Base-by-base conservation (phyloP, 2,888 invertebrate species). In the Cephus runcator region DNA sequence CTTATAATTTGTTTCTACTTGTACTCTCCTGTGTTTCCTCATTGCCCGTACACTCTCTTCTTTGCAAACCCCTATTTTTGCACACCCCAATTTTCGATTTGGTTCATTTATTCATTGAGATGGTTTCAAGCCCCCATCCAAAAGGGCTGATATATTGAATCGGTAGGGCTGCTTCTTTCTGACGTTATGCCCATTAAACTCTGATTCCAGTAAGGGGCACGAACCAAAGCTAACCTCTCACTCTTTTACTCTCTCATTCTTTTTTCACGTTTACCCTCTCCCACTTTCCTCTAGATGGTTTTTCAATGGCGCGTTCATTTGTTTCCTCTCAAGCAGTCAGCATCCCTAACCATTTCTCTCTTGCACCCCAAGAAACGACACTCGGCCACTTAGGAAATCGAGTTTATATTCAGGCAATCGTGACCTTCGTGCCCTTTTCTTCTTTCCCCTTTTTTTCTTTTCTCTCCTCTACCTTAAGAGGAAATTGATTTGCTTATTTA, bases 171-270 rank as follows among this genome's bases (percentile, higher is more conserved):
- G 78, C 80, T 83, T 84, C 84, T 85, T 85, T 87, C 86, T 79
- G 83, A 83, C 86, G 84, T 87, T 87, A 86, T 86, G 83, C 83
- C 87, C 85, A 87, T 88, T 87, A 87, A 87, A 88, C 82, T 82
- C 83, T 84, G 84, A 85, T 87, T 86, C 85, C 82, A 80, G 79
- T 80, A 56, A 81, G 77, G 82, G 82, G 82, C 85, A 82, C 83
- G 86, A 86, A 85, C 80, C 77, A 84, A 84, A 84, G 83, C 82
- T 82, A 82, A 82, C 82, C 79, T 80, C 56, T 56, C 56, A 56
- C 56, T 56, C 56, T 56, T 23, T 56, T 23, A 56, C 56, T 56
- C 40, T 40, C 23, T 23, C 9, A 9, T 56, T 56, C 56, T 56
- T 23, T 23, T 23, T 56, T 23, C 23, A 56, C 15, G 56, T 56